Conservation (phyloP, 2,888 invertebrate genomes). For the Eupithecia inturbata region DNA sequence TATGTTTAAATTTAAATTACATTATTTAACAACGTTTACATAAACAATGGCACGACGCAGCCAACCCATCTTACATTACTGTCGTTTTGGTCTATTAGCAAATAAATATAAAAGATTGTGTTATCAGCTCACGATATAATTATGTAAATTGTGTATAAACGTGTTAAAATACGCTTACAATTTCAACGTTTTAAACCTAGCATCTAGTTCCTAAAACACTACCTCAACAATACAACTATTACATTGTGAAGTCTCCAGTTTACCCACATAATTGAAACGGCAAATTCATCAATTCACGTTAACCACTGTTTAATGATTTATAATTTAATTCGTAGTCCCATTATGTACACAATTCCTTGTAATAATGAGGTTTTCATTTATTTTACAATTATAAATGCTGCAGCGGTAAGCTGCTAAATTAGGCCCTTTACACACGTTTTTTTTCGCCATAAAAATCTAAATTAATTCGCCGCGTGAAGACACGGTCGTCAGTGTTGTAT, state of each 20-base stretch:
- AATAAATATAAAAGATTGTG: slow-evolving; percentile 47
- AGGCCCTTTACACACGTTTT: too few relatives aligned
- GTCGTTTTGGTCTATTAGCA: slow-evolving; percentile 61
- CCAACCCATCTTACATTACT: slow-evolving; percentile 53
- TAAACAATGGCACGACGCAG: slow-evolving; percentile 77
- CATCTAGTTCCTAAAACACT: slow-evolving; percentile 69
- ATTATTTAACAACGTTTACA: slow-evolving; percentile 65
- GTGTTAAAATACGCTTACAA: slow-evolving; percentile 35
- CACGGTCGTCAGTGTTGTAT: too few relatives aligned
- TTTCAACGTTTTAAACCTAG: slow-evolving; percentile 49
- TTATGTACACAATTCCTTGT: slow-evolving; percentile 80
- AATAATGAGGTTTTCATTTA: slow-evolving; percentile 61
- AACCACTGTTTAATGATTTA: slow-evolving; percentile 58
- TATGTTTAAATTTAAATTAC: slow-evolving; percentile 79
- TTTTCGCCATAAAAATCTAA: too few relatives aligned
- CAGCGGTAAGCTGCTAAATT: slow-evolving; percentile 32
- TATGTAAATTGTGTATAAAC: slow-evolving; percentile 37
- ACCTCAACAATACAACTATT: slow-evolving; percentile 72
- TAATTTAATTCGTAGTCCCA: slow-evolving; percentile 73
- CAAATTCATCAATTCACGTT: slow-evolving; percentile 46
- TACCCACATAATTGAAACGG: slow-evolving; percentile 67
- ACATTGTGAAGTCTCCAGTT: slow-evolving; percentile 64
- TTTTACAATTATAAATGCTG: slow-evolving; percentile 58
- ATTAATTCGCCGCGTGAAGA: too few relatives aligned
- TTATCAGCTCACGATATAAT: slow-evolving; percentile 30